These are phyloP conservation scores for Eupelmus urozonus DNA, from an alignment of 2,888 invertebrate genomes.

Conservation along the genomic window DNA sequence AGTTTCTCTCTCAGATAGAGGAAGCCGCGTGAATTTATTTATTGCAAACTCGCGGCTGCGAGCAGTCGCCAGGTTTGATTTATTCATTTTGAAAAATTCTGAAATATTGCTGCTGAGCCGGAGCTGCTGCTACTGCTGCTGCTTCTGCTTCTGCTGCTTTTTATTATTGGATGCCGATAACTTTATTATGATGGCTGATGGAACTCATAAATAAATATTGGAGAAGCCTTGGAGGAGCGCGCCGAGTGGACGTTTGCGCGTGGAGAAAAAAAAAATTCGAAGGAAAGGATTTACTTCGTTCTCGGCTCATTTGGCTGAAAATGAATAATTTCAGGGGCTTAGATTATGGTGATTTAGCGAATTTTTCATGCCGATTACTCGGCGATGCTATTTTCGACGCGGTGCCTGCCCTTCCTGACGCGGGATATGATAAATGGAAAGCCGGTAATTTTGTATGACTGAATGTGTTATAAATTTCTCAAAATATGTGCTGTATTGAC, in stretches of 20 bases:
- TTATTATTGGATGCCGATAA: background rate
- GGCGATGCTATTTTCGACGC: no score
- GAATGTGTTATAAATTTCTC: no score
- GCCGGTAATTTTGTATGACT: no score
- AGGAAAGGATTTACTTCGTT: background rate
- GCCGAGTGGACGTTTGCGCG: background rate
- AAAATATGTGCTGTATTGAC: no score
- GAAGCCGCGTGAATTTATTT: constrained; percentile 43
- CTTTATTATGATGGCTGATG: constrained; percentile 32
- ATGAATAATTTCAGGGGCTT: background rate
- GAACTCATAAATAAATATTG: constrained; percentile 58
- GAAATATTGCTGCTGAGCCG: constrained; percentile 13
- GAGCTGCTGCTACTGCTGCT: background rate
- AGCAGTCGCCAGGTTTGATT: constrained; percentile 37
- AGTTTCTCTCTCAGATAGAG: background rate
- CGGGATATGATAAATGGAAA: no score
- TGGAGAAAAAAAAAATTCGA: background rate
- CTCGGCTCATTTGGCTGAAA: constrained; percentile 15
- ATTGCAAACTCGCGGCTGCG: constrained; percentile 29
- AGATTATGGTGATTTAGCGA: no score
- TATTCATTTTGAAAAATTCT: constrained; percentile 52
- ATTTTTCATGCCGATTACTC: constrained; percentile 6
- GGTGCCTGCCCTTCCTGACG: no score
- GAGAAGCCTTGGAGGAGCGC: no score
- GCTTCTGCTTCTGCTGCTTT: background rate